phyloP scores from a whole-genome alignment of 1,140 invertebrate species.

The Phocides pigmalion region DNA sequence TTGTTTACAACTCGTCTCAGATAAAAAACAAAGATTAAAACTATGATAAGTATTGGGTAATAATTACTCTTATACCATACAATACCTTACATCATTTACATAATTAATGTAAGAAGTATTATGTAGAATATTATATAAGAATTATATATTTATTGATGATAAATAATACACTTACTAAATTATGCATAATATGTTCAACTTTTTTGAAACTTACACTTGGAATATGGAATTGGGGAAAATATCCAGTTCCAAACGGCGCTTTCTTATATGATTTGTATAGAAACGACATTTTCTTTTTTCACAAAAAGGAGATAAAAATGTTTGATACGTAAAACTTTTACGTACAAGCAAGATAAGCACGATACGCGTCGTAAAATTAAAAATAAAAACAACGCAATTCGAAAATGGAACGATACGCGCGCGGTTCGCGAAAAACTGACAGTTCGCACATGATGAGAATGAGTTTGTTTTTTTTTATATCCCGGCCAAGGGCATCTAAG shows the following conservation, averaged over 20 bases:
- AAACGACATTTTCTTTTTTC: conserved; percentile 54
- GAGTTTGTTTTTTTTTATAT: conserved; percentile 45
- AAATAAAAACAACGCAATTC: conserved; percentile 23
- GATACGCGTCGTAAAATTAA: background rate
- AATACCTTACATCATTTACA: background rate
- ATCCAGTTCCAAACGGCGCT: conserved; percentile 63
- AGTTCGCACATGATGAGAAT: conserved; percentile 36
- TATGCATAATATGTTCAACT: conserved; percentile 48
- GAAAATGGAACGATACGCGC: conserved; percentile 41
- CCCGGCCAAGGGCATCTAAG: conserved; percentile 54
- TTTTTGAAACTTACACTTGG: conserved; percentile 47
- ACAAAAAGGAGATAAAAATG: background rate
- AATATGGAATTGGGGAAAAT: conserved; percentile 55
- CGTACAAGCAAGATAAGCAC: too few species aligned
- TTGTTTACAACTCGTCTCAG: too few species aligned
- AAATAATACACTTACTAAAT: conserved; percentile 40
- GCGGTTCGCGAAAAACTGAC: conserved; percentile 48
- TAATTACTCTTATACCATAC: too few species aligned
- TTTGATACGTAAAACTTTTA: too few species aligned
- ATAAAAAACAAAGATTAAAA: too few species aligned
- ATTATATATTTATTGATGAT: background rate
- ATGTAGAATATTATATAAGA: background rate
- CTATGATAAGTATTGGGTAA: too few species aligned
- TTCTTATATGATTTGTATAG: conserved; percentile 71
- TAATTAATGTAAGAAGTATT: background rate